Conservation (phyloP, 2,797 vertebrate genomes). For the Danio choprae region DNA sequence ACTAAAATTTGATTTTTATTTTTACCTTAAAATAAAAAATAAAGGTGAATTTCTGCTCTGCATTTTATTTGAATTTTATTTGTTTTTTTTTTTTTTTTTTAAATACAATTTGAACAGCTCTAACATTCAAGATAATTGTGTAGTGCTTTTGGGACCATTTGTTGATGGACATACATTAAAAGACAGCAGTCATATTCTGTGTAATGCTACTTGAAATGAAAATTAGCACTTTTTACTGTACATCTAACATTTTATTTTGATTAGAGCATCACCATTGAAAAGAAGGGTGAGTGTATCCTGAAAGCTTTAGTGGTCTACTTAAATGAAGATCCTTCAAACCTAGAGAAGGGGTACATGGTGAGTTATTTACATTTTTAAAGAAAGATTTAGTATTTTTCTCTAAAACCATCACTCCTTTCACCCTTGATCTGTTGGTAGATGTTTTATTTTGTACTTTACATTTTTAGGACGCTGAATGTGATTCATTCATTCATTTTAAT, state of each 20-base stretch:
- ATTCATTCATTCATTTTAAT: too few relatives aligned
- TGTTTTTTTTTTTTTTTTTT: too few relatives aligned
- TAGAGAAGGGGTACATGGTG: conserved; percentile 4
- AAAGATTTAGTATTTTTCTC: background rate
- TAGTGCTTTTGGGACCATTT: background rate
- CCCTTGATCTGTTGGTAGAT: background rate
- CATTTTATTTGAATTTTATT: too few relatives aligned
- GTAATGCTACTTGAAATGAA: background rate
- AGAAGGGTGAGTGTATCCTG: conserved; percentile 17
- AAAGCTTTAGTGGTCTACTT: conserved; percentile 9
- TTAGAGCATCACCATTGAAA: conserved; percentile 15
- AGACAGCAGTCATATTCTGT: background rate
- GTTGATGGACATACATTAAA: background rate
- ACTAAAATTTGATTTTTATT: background rate
- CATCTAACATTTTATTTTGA: background rate
- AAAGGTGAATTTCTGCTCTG: too few relatives aligned
- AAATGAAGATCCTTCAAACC: conserved; percentile 7
- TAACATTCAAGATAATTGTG: background rate
- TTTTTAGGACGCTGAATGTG: too few relatives aligned
- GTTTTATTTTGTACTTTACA: background rate
- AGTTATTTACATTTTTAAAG: background rate
- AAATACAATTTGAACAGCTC: too few relatives aligned
- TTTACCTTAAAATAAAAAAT: background rate
- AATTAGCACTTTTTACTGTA: too few relatives aligned
- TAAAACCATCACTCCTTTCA: background rate